Percentiles rank a stretch among this genome's conserved stretches.
phyloP scores from a whole-genome alignment of 1,140 invertebrate genomes.

The Dendroctonus ponderosae region DNA sequence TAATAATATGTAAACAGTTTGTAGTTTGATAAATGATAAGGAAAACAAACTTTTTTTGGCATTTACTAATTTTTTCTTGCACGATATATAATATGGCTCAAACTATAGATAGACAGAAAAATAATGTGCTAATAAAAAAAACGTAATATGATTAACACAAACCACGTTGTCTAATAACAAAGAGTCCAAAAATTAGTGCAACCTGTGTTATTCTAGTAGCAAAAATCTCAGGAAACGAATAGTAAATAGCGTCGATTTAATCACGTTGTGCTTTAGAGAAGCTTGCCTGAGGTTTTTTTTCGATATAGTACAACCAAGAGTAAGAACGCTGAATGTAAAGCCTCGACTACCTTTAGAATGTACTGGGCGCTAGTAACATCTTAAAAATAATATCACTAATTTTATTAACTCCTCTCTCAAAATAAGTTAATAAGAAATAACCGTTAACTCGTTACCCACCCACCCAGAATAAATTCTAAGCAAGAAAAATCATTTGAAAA shows the following conservation, averaged over 20 bases:
- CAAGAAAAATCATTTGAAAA: background rate
- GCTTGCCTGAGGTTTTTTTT: too few relatives aligned
- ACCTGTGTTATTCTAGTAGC: too few relatives aligned
- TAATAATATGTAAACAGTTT: constrained; percentile 43
- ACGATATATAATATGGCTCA: constrained; percentile 31
- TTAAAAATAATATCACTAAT: constrained; percentile 34
- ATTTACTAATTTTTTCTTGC: constrained; percentile 36
- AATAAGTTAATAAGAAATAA: constrained; percentile 31
- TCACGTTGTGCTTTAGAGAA: too few relatives aligned
- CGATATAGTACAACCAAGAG: constrained; percentile 6
- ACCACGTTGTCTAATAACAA: constrained; percentile 34
- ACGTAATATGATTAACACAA: constrained; percentile 32
- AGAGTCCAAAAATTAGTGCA: constrained; percentile 22
- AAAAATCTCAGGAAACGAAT: too few relatives aligned
- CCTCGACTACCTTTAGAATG: background rate
- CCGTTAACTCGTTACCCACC: constrained; percentile 24
- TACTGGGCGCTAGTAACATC: constrained; percentile 28
- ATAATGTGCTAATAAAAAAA: constrained; percentile 30
- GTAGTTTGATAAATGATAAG: constrained; percentile 42
- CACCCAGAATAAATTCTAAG: constrained; percentile 18
- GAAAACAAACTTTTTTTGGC: constrained; percentile 37
- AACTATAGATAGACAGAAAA: constrained; percentile 28
- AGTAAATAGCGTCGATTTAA: too few relatives aligned
- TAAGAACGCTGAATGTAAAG: constrained; percentile 24
- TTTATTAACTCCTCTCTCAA: constrained; percentile 28